A percentile compares a stretch with the other conserved stretches of the same genome.
Evolutionary conservation across 2,113 vertebrate genomes (phyloP).

Genomic region (Protomyctophum bolini): DNA sequence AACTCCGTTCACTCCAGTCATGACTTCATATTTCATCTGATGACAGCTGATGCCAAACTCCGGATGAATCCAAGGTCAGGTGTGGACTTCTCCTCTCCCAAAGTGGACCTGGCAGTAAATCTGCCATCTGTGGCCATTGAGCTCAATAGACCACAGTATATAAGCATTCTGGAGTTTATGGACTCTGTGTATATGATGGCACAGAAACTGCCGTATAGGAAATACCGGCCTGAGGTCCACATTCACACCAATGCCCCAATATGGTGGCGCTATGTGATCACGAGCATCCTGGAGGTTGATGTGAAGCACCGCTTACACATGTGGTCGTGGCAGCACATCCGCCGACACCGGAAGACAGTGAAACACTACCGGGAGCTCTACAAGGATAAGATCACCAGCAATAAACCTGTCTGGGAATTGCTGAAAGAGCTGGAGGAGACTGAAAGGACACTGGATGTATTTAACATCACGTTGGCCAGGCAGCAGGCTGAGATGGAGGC

Average conservation of each 20-base stretch:
- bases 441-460: slow-evolving; percentile 92
- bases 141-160: slow-evolving; percentile 94
- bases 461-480: slow-evolving; percentile 95
- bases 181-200: slow-evolving; percentile 96
- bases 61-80: slow-evolving; percentile 95
- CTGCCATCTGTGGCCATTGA: slow-evolving; percentile 91
- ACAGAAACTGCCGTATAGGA: slow-evolving; percentile 93
- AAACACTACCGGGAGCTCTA: slow-evolving; percentile 90
- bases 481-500: slow-evolving; percentile 97
- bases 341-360: slow-evolving; percentile 81
- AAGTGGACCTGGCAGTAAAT: slow-evolving; percentile 90
- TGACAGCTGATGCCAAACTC: slow-evolving; percentile 93
- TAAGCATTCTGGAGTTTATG: slow-evolving; percentile 95
- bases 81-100: slow-evolving; percentile 92
- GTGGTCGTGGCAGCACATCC: slow-evolving; percentile 95
- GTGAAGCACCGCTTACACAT: slow-evolving; percentile 87
- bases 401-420: slow-evolving; percentile 84
- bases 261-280: slow-evolving; percentile 93
- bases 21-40: slow-evolving; percentile 93
- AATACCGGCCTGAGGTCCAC: slow-evolving; percentile 85
- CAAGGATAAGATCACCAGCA: slow-evolving; percentile 90
- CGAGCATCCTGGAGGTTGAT: slow-evolving; percentile 87
- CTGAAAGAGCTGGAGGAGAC: slow-evolving; percentile 82
- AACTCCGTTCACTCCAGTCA: slow-evolving; percentile 80
- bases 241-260: slow-evolving; percentile 80